Conservation (phyloP, 2,113 vertebrate genomes). For the Sander lucioperca region DNA sequence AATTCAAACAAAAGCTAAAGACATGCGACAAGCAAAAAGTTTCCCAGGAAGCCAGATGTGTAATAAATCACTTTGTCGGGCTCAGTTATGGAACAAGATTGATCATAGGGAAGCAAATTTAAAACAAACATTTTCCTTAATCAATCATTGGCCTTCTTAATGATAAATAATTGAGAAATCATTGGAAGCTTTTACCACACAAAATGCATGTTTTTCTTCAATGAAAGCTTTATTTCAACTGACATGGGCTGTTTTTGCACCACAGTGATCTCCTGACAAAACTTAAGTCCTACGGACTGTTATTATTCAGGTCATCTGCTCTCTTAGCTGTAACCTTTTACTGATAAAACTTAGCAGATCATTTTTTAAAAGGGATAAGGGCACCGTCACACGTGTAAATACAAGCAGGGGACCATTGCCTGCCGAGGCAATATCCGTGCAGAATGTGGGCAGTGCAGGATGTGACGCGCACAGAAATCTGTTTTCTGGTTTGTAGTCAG, state of each 20-base stretch:
- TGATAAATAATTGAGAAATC: neutral
- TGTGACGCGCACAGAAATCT: no score
- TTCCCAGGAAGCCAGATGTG: neutral
- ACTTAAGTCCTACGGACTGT: neutral
- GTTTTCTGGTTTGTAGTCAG: no score
- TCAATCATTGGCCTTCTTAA: neutral
- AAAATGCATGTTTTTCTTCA: neutral
- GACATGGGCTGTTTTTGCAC: neutral
- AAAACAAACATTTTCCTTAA: neutral
- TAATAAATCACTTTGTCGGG: constrained; percentile 2
- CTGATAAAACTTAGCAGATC: neutral
- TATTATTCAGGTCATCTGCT: neutral
- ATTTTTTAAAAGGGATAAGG: neutral
- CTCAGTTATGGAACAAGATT: neutral
- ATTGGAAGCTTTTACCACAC: neutral
- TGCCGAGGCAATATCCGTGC: no score
- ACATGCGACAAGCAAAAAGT: neutral
- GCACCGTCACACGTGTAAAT: no score
- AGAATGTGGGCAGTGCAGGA: no score
- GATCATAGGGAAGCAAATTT: neutral
- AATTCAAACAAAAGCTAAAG: neutral
- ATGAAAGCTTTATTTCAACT: neutral
- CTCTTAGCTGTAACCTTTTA: neutral
- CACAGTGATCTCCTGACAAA: neutral
- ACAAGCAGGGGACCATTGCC: no score